A percentile compares a stretch with the other conserved stretches of the same genome.
Evolutionary conservation across 2,113 vertebrate species (phyloP).

Genomic region (Macrotis lagotis): DNA sequence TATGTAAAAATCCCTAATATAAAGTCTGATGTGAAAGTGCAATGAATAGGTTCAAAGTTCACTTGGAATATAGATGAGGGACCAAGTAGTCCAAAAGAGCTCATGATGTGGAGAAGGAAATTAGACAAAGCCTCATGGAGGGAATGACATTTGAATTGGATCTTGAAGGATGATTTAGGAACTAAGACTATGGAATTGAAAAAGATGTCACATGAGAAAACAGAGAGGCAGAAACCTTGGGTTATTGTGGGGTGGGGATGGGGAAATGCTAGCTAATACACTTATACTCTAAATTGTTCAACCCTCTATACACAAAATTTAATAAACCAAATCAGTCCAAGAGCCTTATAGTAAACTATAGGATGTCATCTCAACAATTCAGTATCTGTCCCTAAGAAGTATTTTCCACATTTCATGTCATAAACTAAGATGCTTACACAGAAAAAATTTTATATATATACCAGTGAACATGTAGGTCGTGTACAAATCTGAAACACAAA

Average conservation of each 20-base stretch:
- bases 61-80: not conserved
- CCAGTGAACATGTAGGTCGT: not conserved
- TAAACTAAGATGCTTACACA: not conserved
- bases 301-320: not conserved
- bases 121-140: not conserved
- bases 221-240: not conserved
- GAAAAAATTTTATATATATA: not conserved
- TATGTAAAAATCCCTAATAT: not conserved
- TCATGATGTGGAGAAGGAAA: not conserved
- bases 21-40: not conserved
- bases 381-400: not conserved
- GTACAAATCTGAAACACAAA: not conserved
- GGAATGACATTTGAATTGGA: not conserved
- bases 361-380: not conserved
- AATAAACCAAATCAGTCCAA: not conserved
- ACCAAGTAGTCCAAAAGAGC: not conserved
- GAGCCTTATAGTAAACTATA: not conserved
- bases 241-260: not conserved
- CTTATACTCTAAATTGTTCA: not conserved
- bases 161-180: not conserved
- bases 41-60: not conserved
- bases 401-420: not conserved
- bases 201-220: not conserved
- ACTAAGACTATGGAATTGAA: not conserved
- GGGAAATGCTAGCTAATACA: not conserved